Base-by-base conservation (phyloP, 2,888 invertebrate species). In the Lomographa bimaculata region DNA sequence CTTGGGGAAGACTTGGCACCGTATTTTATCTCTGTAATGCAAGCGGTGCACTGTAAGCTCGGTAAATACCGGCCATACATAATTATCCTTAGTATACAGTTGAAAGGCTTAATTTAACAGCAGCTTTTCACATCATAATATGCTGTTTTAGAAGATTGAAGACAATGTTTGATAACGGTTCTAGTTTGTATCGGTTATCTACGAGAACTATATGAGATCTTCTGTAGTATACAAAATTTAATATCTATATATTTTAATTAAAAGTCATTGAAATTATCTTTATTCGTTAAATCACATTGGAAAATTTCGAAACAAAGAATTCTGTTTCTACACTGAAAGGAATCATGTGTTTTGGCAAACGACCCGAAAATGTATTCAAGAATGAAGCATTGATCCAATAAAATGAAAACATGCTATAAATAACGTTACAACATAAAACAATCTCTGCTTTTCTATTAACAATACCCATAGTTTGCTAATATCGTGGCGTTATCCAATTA, bases 1-100 rank as follows among this genome's bases (percentile, higher is more conserved):
- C 77, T 64, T 62, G 64, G 51, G 67, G 58, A 77, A 77, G 82
- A 85, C 84, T 87, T 87, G 89, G 89, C 89, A 89, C 68, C 76
- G 79, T 83, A 80, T 78, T 82, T 86, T 84, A 86, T 87, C 77
- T 80, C 67, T 69, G 76, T 75, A 83, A 84, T 79, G 86, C 83
- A 74, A 79, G 72, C 79, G 64, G 71, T 79, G 79, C 79, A 66
- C 66, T 75, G 67, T 71, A 70, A n/a, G 71, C 75, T 83, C 77
- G 77, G 83, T 82, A 86, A 77, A 79, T 73, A 75, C 70, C 55
- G 45, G 25, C 50, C 55, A 57, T 44, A 50, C 50, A 14, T 14
- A 14, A 14, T 14, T 4, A 14, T 14, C 14, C 14, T 14, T 14
- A 14, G 14, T 14, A 14, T n/a, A n/a, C n/a, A n/a, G n/a, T n/a